phyloP scores from a whole-genome alignment of 2,113 vertebrate genomes.

The Pomatorhinus ruficollis region DNA sequence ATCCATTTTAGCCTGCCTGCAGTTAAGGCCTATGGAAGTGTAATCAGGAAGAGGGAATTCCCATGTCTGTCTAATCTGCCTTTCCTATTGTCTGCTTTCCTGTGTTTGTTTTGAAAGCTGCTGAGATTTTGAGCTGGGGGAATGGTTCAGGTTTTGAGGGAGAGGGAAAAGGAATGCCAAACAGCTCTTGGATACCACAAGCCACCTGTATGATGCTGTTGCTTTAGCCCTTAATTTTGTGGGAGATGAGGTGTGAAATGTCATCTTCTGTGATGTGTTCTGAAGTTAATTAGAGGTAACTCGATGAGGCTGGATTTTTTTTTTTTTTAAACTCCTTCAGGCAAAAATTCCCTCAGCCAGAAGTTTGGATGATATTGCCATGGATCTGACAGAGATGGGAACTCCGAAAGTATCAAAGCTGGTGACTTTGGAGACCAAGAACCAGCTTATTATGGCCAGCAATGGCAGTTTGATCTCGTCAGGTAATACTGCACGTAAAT shows the following conservation, averaged over 20 bases:
- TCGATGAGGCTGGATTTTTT: neutral
- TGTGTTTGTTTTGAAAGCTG: neutral
- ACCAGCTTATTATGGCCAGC: constrained; percentile 93
- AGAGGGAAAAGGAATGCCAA: neutral
- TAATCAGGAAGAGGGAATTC: constrained; percentile 34
- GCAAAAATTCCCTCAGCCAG: constrained; percentile 90
- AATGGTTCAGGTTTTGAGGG: neutral
- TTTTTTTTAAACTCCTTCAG: constrained; percentile 64
- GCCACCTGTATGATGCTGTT: neutral
- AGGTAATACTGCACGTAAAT: constrained; percentile 70
- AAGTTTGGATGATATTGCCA: constrained; percentile 90
- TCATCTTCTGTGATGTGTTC: neutral
- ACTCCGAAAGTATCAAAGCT: constrained; percentile 82
- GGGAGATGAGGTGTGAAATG: neutral
- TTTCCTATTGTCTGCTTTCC: neutral
- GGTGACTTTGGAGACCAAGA: constrained; percentile 82
- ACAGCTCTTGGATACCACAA: rapidly evolving
- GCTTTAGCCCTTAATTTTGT: constrained; percentile 10
- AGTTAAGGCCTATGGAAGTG: neutral
- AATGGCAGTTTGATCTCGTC: constrained; percentile 94
- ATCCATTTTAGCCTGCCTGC: neutral
- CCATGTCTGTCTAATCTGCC: neutral
- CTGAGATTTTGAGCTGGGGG: neutral
- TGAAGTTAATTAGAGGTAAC: constrained; percentile 11
- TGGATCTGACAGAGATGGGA: constrained; percentile 89